Percentiles rank a stretch among this genome's conserved stretches.
These are phyloP conservation scores for Otocyon megalotis DNA, from an alignment of 2,113 vertebrate species.

Conservation along the genomic window DNA sequence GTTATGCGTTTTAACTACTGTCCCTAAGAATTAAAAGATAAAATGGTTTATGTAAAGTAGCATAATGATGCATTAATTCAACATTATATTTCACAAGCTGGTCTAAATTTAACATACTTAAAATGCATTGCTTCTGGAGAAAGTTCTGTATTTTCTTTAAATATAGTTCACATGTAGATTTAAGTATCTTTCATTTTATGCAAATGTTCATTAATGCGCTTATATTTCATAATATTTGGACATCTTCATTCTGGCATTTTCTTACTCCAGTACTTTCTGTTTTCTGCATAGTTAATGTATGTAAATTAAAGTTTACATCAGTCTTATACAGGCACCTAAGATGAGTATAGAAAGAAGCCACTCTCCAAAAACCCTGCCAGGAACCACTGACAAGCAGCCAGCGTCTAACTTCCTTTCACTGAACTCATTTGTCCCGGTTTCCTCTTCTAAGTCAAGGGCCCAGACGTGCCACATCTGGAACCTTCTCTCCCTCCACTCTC, in stretches of 20 bases:
- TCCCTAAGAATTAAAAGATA: slow-evolving; percentile 64
- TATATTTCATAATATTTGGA: slow-evolving; percentile 82
- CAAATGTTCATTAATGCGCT: slow-evolving; percentile 78
- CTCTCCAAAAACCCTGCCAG: neutral
- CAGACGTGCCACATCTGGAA: neutral
- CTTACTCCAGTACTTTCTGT: slow-evolving; percentile 77
- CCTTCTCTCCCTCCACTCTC: neutral
- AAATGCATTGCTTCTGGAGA: slow-evolving; percentile 73
- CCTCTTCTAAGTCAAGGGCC: neutral
- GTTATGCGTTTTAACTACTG: slow-evolving; percentile 60
- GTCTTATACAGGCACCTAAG: slow-evolving; percentile 49
- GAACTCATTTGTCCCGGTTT: neutral
- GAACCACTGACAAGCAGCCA: neutral
- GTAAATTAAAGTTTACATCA: slow-evolving; percentile 73
- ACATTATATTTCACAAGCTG: slow-evolving; percentile 65
- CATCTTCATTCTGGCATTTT: slow-evolving; percentile 78
- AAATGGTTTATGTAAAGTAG: slow-evolving; percentile 60
- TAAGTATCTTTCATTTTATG: slow-evolving; percentile 79
- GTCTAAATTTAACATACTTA: slow-evolving; percentile 79
- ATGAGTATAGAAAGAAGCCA: slow-evolving; percentile 59
- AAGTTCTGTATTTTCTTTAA: slow-evolving; percentile 81
- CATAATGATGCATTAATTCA: slow-evolving; percentile 76
- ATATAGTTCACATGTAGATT: slow-evolving; percentile 73
- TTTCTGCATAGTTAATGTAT: slow-evolving; percentile 74
- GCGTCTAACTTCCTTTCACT: neutral